Evolutionary conservation across 2,113 vertebrate genomes (phyloP), one percentile per base, ranked within the genome.

Genomic region (Gavialis gangeticus): DNA sequence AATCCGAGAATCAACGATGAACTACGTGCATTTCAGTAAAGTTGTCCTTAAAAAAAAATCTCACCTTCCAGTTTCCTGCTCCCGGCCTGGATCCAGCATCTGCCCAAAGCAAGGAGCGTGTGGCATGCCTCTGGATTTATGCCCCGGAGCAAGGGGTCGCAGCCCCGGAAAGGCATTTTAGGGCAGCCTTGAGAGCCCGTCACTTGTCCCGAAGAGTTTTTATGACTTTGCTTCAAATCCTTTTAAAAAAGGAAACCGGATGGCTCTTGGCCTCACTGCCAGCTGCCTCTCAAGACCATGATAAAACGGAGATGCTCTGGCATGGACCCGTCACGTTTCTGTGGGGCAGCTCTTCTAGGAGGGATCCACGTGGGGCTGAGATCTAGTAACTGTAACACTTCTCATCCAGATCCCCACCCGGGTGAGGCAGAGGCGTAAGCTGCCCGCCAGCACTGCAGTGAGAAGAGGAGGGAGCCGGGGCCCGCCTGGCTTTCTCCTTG

Each of bases 251-350:
- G 86, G 95, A 96, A 96, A 96, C 93, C 75, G 30, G 76, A 7
- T 7, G 46, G 46, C 46, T 7, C 46, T 46, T 9, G 46, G 46
- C 46, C 46, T 46, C 46, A 7, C 46, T 2, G 46, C 46, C 7
- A 46, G 46, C 46, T 46, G 46, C 46, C 46, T 90, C 91, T 92
- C 93, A 79, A 82, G 96, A 93, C 96, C 96, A 95, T 96, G 95
- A 95, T 95, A 96, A 95, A 97, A 96, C 94, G 96, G 95, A 97
- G 97, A 96, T 94, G 95, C 95, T 95, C 94, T 2, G 86, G 95
- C 94, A 95, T 94, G 97, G 94, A 93, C 94, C 89, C 90, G 89
- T 4, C 0, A 87, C 94, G 85, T 96, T 94, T 96, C 79, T 93
- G 62, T 64, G 75, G 91, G 84, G 90, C 81, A 91, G 88, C 95